phyloP scores from a whole-genome alignment of 2,888 invertebrate genomes.

The Phragmatobia fuliginosa region DNA sequence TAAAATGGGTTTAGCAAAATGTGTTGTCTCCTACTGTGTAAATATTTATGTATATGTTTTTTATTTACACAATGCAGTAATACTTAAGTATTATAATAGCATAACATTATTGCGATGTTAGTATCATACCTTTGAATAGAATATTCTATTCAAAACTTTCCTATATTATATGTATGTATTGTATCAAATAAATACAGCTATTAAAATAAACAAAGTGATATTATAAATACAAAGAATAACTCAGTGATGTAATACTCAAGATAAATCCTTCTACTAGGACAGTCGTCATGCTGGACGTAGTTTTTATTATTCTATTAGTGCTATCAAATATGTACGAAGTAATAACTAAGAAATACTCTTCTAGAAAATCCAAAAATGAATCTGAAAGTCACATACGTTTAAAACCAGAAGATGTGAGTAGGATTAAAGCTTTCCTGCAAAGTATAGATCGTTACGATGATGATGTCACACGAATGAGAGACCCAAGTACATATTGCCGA shows the following conservation, averaged over 20 bases:
- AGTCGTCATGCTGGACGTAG: constrained; percentile 23
- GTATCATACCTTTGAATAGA: background rate
- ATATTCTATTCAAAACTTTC: constrained; percentile 8
- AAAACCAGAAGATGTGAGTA: constrained; percentile 21
- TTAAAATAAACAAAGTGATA: constrained; percentile 21
- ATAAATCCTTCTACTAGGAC: background rate
- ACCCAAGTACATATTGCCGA: constrained; percentile 48
- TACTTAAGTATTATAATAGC: background rate
- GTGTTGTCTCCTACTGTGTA: background rate
- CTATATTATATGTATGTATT: constrained; percentile 1
- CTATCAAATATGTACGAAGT: constrained; percentile 11
- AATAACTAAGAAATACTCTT: background rate
- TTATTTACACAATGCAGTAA: background rate
- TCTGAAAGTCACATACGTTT: constrained; percentile 9
- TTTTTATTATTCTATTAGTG: constrained; percentile 21
- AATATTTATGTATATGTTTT: background rate
- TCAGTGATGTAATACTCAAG: background rate
- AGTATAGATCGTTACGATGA: constrained; percentile 5
- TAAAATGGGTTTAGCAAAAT: background rate
- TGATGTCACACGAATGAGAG: constrained; percentile 8
- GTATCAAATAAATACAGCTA: constrained; percentile 10
- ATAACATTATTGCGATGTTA: background rate
- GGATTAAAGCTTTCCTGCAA: constrained; percentile 29
- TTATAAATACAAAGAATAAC: constrained; percentile 23
- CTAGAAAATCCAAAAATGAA: background rate